Conservation (phyloP, 2,888 invertebrate genomes). For the Notocelia uddmanniana region DNA sequence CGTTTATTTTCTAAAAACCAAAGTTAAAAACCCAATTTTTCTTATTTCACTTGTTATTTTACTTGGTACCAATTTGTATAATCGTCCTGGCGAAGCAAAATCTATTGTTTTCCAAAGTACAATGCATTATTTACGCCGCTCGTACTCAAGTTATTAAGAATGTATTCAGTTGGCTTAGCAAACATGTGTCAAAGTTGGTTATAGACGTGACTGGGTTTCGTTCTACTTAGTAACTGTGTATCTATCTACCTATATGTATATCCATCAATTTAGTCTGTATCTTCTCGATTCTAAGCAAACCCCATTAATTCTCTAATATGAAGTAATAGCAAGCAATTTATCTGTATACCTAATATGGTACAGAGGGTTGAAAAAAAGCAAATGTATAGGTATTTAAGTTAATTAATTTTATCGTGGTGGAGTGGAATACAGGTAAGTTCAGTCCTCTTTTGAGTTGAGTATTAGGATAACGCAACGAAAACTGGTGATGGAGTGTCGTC, state of each 20-base stretch:
- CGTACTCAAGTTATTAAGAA: slow-evolving; percentile 33
- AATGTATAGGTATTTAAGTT: background rate
- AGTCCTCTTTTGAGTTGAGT: background rate
- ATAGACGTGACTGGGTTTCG: background rate
- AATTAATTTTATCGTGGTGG: background rate
- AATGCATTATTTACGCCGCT: slow-evolving; percentile 42
- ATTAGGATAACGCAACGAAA: background rate
- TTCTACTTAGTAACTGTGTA: no score
- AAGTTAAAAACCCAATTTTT: background rate
- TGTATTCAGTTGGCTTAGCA: slow-evolving; percentile 40
- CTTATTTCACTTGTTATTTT: background rate
- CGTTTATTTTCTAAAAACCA: background rate
- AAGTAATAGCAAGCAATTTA: no score
- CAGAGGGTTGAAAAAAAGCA: background rate
- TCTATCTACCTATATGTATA: background rate
- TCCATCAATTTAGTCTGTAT: no score
- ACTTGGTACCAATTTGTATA: background rate
- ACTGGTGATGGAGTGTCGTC: background rate
- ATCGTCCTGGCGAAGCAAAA: slow-evolving; percentile 23
- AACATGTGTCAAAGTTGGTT: background rate
- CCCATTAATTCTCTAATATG: no score
- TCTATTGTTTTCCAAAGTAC: slow-evolving; percentile 34
- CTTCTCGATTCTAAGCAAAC: no score
- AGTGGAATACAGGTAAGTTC: background rate
- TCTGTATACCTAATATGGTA: background rate